A percentile compares a stretch with the other conserved stretches of the same genome.
Evolutionary conservation across 2,888 invertebrate species (phyloP).

Genomic region (Germaria angustata): DNA sequence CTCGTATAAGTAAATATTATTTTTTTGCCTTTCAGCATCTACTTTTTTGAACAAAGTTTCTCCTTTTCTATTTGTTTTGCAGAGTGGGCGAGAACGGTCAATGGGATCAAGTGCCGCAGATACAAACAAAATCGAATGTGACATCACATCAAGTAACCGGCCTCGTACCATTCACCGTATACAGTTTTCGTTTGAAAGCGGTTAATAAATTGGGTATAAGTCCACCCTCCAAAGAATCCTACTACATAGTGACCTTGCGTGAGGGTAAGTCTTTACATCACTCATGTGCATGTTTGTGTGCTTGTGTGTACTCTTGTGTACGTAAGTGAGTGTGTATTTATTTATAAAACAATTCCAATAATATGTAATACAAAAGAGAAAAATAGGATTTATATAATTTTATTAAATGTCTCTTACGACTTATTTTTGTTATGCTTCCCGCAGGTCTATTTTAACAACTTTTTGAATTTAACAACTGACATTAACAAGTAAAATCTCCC

Average conservation of each 20-base stretch:
- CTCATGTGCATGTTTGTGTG: not conserved
- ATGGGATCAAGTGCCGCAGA: conserved; percentile 84
- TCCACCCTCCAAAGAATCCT: conserved; percentile 85
- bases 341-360: not conserved
- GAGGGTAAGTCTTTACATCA: conserved; percentile 85
- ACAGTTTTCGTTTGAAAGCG: conserved; percentile 87
- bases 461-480: not conserved
- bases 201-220: conserved; percentile 87
- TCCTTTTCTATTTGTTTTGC: conserved; percentile 68
- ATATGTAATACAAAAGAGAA: conserved; percentile 2
- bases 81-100: conserved; percentile 86
- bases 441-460: not conserved
- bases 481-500: not conserved
- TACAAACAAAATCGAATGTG: conserved; percentile 84
- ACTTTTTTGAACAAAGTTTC: conserved; percentile 5
- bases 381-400: not conserved
- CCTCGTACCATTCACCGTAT: conserved; percentile 87
- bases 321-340: no score
- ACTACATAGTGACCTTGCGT: conserved; percentile 87
- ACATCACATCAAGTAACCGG: conserved; percentile 85
- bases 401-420: not conserved
- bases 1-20: conserved; percentile 62
- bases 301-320: no score
- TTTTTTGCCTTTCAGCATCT: conserved; percentile 29
- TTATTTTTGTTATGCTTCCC: not conserved